A percentile compares a stretch with the other conserved stretches of the same genome.
Evolutionary conservation across 2,888 invertebrate species (phyloP).

Genomic region (Acrobasis consociella): DNA sequence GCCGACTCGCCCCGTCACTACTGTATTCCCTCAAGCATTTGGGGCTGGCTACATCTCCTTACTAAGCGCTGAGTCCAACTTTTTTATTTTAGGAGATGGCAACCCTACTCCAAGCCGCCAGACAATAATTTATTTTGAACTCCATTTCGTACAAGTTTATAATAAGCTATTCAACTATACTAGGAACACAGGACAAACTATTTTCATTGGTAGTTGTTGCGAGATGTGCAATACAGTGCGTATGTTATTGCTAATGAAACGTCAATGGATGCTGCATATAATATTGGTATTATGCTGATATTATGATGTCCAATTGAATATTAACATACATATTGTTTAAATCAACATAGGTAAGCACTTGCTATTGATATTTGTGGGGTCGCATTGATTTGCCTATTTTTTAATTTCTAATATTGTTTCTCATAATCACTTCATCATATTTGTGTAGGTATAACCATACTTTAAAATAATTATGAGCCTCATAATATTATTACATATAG

Average conservation of each 20-base stretch:
- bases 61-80: no score
- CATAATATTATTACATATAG: no score
- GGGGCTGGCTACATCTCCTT: no score
- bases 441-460: no score
- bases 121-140: no score
- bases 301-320: constrained; percentile 18
- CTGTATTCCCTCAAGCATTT: no score
- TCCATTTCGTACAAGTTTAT: background rate
- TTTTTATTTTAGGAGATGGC: no score
- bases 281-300: constrained; percentile 5
- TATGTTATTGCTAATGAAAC: constrained; percentile 15
- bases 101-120: no score
- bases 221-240: background rate
- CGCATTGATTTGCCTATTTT: background rate
- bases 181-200: constrained; percentile 1
- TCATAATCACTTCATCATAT: no score
- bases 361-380: background rate
- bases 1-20: no score
- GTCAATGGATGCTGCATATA: constrained; percentile 24
- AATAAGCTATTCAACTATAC: background rate
- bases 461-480: no score
- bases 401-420: no score
- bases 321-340: constrained; percentile 18
- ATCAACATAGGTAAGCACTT: background rate
- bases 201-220: background rate